Base-by-base conservation (phyloP, 2,113 vertebrate genomes). In the Noctilio leporinus region DNA sequence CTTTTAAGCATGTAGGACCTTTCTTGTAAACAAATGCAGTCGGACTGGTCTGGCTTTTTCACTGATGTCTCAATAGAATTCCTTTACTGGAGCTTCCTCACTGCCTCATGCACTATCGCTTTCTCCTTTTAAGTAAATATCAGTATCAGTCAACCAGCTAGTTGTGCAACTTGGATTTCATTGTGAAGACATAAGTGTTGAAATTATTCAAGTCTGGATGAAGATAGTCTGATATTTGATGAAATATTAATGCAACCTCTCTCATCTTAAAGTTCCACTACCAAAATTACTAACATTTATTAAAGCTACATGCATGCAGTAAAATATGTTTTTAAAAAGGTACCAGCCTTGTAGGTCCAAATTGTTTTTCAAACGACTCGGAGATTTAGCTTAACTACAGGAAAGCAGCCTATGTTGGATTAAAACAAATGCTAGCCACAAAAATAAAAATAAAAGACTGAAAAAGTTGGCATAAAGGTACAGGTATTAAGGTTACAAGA, bases 201-300 rank as follows among this genome's bases (percentile, higher is more conserved):
- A 97, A 97, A 93, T 96, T 95, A 92, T 89, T 97, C 43, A 78
- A 49, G 81, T n/a, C 95, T 5, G 0, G 5, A 8, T 90, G 81
- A 96, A 98, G 55, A 84, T 3, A 94, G 87, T 33, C 49, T 83
- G 76, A 38, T 93, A 45, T 89, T 80, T 97, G 95, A 91, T 93
- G 16, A 77, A 96, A 47, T 86, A 92, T 96, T 96, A 96, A 91
- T 86, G 22, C 73, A 94, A 84, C 88, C 76, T 94, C 89, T 92
- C 73, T 95, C 88, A 97, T n/a, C 40, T 91, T 89, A 93, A 95
- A 96, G 95, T 96, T 96, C 91, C 78, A 96, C 95, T 95, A 94
- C 89, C 96, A 96, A 94, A 97, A 14, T 88, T 88, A 82, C 82
- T 83, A 95, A 93, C 82, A 98, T 96, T 96, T 92, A 83, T 75